Base-by-base conservation (phyloP, 2,888 invertebrate species). In the Latheticus oryzae region DNA sequence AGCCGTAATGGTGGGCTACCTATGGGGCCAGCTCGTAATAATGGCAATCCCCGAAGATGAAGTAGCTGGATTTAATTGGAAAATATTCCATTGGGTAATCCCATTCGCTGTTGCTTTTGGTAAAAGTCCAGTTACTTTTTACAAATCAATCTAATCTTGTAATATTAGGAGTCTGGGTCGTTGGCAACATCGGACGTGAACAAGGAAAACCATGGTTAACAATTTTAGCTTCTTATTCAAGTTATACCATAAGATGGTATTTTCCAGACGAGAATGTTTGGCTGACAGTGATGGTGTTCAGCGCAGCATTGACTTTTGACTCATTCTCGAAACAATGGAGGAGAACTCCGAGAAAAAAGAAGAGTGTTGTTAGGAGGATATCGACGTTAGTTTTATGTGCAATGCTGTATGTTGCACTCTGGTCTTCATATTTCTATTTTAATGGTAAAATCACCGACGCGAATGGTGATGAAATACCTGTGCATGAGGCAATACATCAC, bases 131-230 rank as follows among this genome's bases (percentile, higher is more conserved):
- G n/a, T n/a, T n/a, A n/a, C n/a, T n/a, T n/a, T n/a, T n/a, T 19
- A 11, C 12, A 2, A 23, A 38, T 16, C 11, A 16, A 48, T 16
- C 62, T n/a, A n/a, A n/a, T n/a, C n/a, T n/a, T n/a, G n/a, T n/a
- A n/a, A n/a, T n/a, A n/a, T n/a, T 75, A 94, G 97, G 95, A 67
- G 91, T 95, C 0, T 92, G 94, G 89, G 82, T 88, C 0, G 92
- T 95, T 4, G 95, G 95, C 15, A 97, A 96, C 72, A 89, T 96
- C 61, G 96, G 96, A 0, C 84, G 89, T 1, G 90, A 95, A 73
- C 81, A 84, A 68, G 95, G 95, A 1, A 78, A 83, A 0, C 80
- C 93, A 1, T 87, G 86, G 81, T 83, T 86, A 73, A 84, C 92
- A 0, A 73, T 94, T 0, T 43, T 86, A 0, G 87, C 86, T 0